Base-by-base conservation (phyloP, 2,797 vertebrate genomes). In the Fistularia tabacaria region DNA sequence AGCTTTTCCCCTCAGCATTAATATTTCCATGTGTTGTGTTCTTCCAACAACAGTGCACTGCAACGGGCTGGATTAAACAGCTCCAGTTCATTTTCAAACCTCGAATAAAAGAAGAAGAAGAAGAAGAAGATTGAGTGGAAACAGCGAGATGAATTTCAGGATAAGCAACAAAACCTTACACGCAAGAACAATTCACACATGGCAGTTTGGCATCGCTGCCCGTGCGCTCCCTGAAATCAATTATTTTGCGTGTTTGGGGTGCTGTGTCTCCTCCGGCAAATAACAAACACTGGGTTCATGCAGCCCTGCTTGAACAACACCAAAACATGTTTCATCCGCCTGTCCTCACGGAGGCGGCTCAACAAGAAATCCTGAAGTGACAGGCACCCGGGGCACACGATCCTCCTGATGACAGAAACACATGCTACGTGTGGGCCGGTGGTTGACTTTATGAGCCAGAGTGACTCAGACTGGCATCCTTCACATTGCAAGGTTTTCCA, bases 371-470 rank as follows among this genome's bases (percentile, higher is more conserved):
- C 64, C 79, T 65, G 47, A 74, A 79, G 62, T 74, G 62, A 68
- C 69, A 67, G 62, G 58, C 70, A 64, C 58, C 46, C 59, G 48
- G 65, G 76, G 72, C 81, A 84, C 70, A 57, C 66, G 74, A 86
- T 86, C 76, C 71, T 46, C 10, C 48, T 88, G 80, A 90, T 88
- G 85, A 88, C 79, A 83, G 82, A 87, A 89, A 87, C 86, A 91
- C 77, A 85, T 87, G 85, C 70, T 68, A 63, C 83, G 80, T 71
- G 66, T 70, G 62, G 62, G 66, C 55, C 62, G 69, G 10, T 8
- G 38, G 14, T 38, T 59, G 59, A 51, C 56, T 82, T 77, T 69
- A 76, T 53, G 38, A 60, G 54, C 60, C 46, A 54, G 45, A 69
- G 44, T 78, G 77, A 84, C 71, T 81, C 76, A 74, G 73, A 57